phyloP scores from a whole-genome alignment of 2,113 vertebrate genomes.

The Astur gentilis region DNA sequence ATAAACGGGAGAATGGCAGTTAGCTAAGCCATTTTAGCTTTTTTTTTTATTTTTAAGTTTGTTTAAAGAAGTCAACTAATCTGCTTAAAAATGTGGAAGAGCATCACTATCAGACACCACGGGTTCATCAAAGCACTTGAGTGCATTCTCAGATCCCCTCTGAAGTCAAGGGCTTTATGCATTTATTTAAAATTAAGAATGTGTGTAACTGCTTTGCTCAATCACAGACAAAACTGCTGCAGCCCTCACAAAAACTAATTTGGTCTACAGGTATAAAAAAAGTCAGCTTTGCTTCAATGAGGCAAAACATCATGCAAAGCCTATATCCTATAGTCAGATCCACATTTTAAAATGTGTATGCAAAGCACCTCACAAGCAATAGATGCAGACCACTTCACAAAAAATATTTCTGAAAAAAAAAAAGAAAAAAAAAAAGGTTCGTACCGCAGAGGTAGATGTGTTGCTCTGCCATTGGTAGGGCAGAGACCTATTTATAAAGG shows the following conservation, averaged over 20 bases:
- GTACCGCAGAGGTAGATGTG: background rate
- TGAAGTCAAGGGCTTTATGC: background rate
- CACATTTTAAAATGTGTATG: background rate
- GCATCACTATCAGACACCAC: background rate
- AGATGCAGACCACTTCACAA: background rate
- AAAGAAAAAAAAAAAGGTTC: background rate
- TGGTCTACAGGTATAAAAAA: background rate
- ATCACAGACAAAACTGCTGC: background rate
- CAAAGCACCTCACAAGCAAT: background rate
- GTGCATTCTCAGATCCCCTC: background rate
- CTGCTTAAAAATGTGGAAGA: conserved; percentile 14
- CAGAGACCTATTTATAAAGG: background rate
- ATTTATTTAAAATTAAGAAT: background rate
- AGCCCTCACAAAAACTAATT: background rate
- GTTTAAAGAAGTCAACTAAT: conserved; percentile 27
- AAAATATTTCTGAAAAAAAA: background rate
- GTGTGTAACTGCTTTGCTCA: background rate
- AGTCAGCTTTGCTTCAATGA: background rate
- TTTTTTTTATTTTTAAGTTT: background rate
- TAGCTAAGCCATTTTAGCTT: conserved; percentile 5
- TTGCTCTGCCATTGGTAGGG: background rate
- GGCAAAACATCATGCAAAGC: background rate
- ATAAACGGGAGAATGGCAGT: conserved; percentile 5
- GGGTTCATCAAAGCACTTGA: background rate
- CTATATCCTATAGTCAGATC: background rate